Percentiles rank a stretch among this genome's conserved stretches.
phyloP scores from a whole-genome alignment of 1,140 invertebrate species.

The Dinothrombium tinctorium region DNA sequence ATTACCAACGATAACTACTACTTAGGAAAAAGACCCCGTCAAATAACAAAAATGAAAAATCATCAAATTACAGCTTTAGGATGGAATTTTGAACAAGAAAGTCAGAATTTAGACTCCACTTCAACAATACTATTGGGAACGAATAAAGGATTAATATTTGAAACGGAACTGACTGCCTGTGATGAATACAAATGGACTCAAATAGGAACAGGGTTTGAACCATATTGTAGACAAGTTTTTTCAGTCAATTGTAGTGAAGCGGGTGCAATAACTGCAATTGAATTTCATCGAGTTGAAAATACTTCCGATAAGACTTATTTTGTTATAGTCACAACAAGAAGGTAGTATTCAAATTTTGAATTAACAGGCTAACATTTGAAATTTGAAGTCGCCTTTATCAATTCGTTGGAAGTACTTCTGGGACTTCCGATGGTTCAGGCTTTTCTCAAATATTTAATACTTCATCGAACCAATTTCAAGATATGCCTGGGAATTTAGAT shows the following conservation, averaged over 20 bases:
- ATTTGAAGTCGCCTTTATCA: slow-evolving; percentile 7
- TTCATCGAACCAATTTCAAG: slow-evolving; percentile 33
- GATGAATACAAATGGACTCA: slow-evolving; percentile 25
- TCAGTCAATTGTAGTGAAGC: slow-evolving; percentile 24
- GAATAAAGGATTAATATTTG: slow-evolving; percentile 67
- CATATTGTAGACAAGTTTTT: slow-evolving; percentile 60
- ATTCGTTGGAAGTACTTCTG: neutral
- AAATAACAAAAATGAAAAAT: slow-evolving; percentile 26
- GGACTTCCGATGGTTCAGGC: neutral
- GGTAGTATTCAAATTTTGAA: slow-evolving; percentile 15
- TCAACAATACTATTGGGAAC: slow-evolving; percentile 68
- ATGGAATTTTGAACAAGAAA: slow-evolving; percentile 38
- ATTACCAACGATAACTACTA: slow-evolving; percentile 59
- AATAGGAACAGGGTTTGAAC: slow-evolving; percentile 35
- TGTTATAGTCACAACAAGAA: slow-evolving; percentile 54
- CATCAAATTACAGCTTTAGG: slow-evolving; percentile 71
- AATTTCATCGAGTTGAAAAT: slow-evolving; percentile 39
- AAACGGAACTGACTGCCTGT: slow-evolving; percentile 58
- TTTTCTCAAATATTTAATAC: slow-evolving; percentile 6
- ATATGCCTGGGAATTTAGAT: slow-evolving; percentile 43
- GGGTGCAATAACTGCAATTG: slow-evolving; percentile 51
- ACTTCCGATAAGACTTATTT: slow-evolving; percentile 36
- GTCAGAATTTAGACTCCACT: slow-evolving; percentile 38
- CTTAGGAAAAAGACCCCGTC: slow-evolving; percentile 39
- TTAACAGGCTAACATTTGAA: neutral